Evolutionary conservation across 2,113 vertebrate species (phyloP), one percentile per base, ranked within the genome.

Genomic region (Campylomormyrus numenius): DNA sequence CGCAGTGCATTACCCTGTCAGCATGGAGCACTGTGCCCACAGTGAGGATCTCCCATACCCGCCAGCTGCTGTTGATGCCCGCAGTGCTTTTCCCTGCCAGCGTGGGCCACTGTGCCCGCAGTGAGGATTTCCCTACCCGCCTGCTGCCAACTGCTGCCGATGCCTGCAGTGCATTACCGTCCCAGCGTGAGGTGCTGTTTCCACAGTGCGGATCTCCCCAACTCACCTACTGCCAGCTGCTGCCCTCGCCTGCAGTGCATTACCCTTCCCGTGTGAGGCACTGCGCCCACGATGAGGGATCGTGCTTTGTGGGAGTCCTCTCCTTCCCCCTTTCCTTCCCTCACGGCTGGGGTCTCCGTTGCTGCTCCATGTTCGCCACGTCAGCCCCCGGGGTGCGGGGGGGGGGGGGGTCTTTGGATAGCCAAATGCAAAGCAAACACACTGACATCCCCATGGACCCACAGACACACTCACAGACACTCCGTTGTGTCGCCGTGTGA

Each of bases 331-430:
- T 88, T 90, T 89, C 91, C 39, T 35, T 62, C 45, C 74, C 8
- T 56, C 88, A 70, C 87, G 90, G 88, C 89, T 91, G 91, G 56
- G 21, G 84, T 45, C 27, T 90, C 89, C 90, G 62, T 66, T 89
- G 86, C 90, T 91, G 91, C 89, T 86, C 88, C 88, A 87, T 39
- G 31, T 0, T 49, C 92, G 95, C 95, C 95, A 94, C 94, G 93
- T 95, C 94, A 94, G 92, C 94, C 90, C 90, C 80, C 70, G 89
- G 15, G 39, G 85, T 77, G 77, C 86, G 56, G 46, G n/a, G 49
- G 87, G 46, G n/a, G 49, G 87, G 84, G 85, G 52, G 45, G 74
- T 89, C 66, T 50, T 39, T 56, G 88, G 88, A 83, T 85, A 49
- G 24, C 24, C 45, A 87, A 83, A 35, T 89, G 88, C 58, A 91